Conservation (phyloP, 1,140 invertebrate species). For the Mactra quadrangularis region DNA sequence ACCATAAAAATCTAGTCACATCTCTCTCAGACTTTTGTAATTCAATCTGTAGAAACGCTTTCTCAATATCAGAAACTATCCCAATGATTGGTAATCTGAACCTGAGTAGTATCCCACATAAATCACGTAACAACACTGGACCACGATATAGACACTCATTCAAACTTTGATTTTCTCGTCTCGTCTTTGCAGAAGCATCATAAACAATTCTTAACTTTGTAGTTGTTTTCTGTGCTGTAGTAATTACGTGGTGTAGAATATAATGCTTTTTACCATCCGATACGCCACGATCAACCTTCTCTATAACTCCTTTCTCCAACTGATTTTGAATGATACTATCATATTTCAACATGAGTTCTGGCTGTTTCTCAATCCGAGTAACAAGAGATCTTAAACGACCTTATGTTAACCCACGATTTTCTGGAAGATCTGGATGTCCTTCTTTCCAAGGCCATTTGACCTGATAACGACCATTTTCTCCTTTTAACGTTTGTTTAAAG, state of each 20-base stretch:
- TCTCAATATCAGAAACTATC: constrained; percentile 29
- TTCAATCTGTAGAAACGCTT: constrained; percentile 8
- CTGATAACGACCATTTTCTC: constrained; percentile 1
- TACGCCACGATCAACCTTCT: background rate
- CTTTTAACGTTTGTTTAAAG: background rate
- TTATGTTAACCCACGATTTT: constrained; percentile 3
- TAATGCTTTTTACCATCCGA: constrained; percentile 18
- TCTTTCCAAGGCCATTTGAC: background rate
- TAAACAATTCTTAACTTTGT: constrained; percentile 38
- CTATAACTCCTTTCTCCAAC: constrained; percentile 10
- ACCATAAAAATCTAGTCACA: constrained; percentile 49
- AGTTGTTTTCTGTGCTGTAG: constrained; percentile 17
- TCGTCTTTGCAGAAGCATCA: constrained; percentile 45
- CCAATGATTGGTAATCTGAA: constrained; percentile 30
- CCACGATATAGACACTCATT: constrained; percentile 45
- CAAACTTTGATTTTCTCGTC: background rate
- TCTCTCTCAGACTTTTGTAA: constrained; percentile 24
- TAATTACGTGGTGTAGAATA: constrained; percentile 44
- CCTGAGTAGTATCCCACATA: constrained; percentile 41
- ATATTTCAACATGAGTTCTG: constrained; percentile 9
- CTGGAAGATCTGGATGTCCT: background rate
- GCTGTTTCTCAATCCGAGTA: background rate
- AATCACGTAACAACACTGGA: constrained; percentile 27
- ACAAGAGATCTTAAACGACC: constrained; percentile 3
- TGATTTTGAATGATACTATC: constrained; percentile 5